Evolutionary conservation across 2,113 vertebrate species (phyloP), one percentile per base, ranked within the genome.

Genomic region (Charina bottae): DNA sequence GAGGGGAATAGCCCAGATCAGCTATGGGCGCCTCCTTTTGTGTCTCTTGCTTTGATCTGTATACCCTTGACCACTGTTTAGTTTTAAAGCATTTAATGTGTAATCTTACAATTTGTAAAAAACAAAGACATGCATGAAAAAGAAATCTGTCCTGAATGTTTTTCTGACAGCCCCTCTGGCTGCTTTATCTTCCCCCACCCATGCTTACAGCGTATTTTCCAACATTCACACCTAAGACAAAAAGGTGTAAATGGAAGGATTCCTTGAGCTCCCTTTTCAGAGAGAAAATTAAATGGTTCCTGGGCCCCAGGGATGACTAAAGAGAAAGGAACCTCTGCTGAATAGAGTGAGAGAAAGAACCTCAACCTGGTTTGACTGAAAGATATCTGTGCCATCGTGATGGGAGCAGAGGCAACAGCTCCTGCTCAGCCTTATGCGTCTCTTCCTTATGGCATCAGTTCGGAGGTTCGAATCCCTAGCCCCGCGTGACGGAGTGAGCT

Each of bases 211-310:
- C 49, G 6, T 37, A 4, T 26, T 24, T 46, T 88, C 60, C 26
- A 24, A 4, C 55, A 33, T 60, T 17, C 23, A 64, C 24, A 64
- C 60, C 33, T 46, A 56, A 90, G 53, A 37, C n/a, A 83, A 33
- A 55, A 37, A 90, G 33, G 56, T 90, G 64, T 53, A 58, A 90
- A 84, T 11, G 8, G 78, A 90, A 83, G n/a, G 78, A 60, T 8
- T 84, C 78, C 72, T 56, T 49, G 55, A 6, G 24, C 13, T 62
- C 78, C 56, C n/a, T 21, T 86, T 59, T 68, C n/a, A 87, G 37
- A 88, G 54, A 59, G 33, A 92, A 91, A 58, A 59, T 49, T 59
- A 88, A 55, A 58, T 83, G 49, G 62, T 88, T 68, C 56, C 37
- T 46, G 85, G 37, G 46, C n/a, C 15, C 37, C 24, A 64, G 46